Percentiles rank a stretch among this genome's conserved stretches.
phyloP scores from a whole-genome alignment of 2,797 vertebrate species.

The Sylvia borin region DNA sequence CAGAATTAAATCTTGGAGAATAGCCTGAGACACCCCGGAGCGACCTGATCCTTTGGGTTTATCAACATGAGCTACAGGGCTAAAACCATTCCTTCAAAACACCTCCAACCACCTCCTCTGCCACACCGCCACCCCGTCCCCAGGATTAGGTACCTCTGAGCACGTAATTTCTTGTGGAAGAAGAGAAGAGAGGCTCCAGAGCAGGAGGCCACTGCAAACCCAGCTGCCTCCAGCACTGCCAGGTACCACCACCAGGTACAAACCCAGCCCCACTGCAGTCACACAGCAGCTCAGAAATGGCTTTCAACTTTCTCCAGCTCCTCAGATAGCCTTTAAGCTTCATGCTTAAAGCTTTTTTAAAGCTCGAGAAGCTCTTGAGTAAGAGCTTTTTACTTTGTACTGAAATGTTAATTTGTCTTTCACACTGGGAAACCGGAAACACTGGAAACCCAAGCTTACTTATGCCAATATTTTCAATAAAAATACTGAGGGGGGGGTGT shows the following conservation, averaged over 20 bases:
- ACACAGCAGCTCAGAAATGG: background rate
- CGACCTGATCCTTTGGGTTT: background rate
- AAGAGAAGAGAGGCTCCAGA: background rate
- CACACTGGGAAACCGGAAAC: background rate
- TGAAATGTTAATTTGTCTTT: background rate
- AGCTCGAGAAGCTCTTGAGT: background rate
- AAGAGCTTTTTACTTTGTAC: background rate
- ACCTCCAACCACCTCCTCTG: background rate
- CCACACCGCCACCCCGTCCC: no score
- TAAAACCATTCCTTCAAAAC: background rate
- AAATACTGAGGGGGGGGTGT: background rate
- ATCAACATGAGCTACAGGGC: background rate
- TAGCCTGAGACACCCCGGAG: background rate
- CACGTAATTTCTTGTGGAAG: accelerated
- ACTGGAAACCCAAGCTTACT: background rate
- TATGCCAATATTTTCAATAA: background rate
- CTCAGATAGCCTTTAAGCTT: background rate
- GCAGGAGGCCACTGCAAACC: background rate
- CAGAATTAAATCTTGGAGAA: background rate
- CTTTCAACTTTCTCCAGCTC: background rate
- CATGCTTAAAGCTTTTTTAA: no score
- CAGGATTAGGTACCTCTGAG: accelerated
- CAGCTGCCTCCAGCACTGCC: background rate
- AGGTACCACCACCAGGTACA: background rate
- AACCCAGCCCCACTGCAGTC: background rate